Conservation (phyloP, 2,113 vertebrate genomes). For the Alethe castanea region DNA sequence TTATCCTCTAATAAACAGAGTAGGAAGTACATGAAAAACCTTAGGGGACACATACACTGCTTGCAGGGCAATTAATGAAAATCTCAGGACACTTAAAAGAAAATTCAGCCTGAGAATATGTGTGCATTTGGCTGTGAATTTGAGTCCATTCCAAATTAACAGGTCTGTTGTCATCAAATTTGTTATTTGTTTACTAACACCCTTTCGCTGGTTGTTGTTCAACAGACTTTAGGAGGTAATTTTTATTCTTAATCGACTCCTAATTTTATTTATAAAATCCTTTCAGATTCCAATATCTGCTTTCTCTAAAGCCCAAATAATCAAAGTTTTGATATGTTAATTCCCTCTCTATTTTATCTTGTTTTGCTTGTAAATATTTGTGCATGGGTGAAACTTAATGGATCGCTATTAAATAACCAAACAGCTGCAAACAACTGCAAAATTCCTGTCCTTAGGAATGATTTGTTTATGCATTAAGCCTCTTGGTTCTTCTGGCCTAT, state of each 20-base stretch:
- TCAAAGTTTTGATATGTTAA: neutral
- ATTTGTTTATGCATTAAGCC: neutral
- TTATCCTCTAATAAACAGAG: conserved; percentile 59
- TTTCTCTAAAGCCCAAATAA: neutral
- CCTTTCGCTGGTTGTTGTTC: neutral
- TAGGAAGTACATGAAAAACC: neutral
- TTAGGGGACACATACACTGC: neutral
- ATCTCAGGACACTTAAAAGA: conserved; percentile 13
- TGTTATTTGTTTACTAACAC: neutral
- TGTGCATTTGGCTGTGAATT: neutral
- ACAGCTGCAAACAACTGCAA: neutral
- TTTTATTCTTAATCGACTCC: neutral
- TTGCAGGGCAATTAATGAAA: conserved; percentile 12
- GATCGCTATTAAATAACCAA: neutral
- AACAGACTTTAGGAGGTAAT: neutral
- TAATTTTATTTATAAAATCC: neutral
- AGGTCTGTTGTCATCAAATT: neutral
- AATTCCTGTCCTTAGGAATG: neutral
- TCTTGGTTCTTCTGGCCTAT: neutral
- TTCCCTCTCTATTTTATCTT: neutral
- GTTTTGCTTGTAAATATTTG: neutral
- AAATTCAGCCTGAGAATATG: neutral
- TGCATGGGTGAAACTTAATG: neutral
- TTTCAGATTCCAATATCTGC: neutral
- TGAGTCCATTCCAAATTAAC: neutral